Base-by-base conservation (phyloP, 1,140 invertebrate species). In the Leptinotarsa lineolata region DNA sequence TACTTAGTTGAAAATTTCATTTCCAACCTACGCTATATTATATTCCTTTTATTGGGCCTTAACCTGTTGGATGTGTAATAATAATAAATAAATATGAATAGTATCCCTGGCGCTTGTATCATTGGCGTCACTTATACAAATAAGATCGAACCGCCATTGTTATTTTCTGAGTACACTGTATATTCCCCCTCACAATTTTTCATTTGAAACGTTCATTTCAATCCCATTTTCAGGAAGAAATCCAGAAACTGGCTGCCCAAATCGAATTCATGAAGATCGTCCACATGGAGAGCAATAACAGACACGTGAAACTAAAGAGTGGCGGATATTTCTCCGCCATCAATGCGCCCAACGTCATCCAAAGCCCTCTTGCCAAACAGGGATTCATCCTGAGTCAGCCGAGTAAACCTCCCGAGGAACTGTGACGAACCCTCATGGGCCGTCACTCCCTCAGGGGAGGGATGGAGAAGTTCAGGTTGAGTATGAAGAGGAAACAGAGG, bases 191-290 rank as follows among this genome's bases (percentile, higher is more conserved):
- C n/a, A 11, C 30, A 39, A 11, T 6, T 11, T 39, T 39, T 4
- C 11, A 11, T 6, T 11, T 39, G 30, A 11, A 39, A 39, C 30
- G 30, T 39, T 39, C 30, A 39, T 11, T 39, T 39, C 8, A 39
- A 39, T 11, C 11, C 30, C 30, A 39, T 39, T 39, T 39, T 39
- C 82, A 95, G 93, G 94, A 96, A 82, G 94, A 96, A 86, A 91
- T 96, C 18, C 94, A 96, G 78, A 96, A 95, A 81, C 83, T 96
- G 74, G 94, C 95, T 0, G 92, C 93, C 13, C 94, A 96, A 85
- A 95, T 96, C 76, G 94, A 96, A 83, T 94, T 94, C 81, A 94
- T 96, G 92, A 95, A 95, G 85, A 95, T 95, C 80, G 93, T 95
- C 11, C 93, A 95, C 77, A 96, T 96, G 95, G 92, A 95, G 83